phyloP scores from a whole-genome alignment of 2,113 vertebrate species.

The Dipodomys merriami region DNA sequence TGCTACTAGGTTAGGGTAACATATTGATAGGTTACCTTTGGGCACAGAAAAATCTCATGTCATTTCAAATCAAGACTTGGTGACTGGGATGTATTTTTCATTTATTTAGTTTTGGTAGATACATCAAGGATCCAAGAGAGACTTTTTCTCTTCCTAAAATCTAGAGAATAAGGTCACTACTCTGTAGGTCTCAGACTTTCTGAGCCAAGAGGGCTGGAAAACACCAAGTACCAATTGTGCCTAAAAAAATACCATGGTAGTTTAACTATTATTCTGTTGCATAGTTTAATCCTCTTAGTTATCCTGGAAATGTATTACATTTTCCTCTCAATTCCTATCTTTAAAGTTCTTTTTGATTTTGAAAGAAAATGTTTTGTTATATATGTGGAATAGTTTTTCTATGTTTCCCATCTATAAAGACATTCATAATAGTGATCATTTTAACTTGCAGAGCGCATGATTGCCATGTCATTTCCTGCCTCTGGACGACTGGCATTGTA shows the following conservation, averaged over 20 bases:
- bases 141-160: neutral
- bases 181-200: slow-evolving; percentile 21
- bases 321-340: neutral
- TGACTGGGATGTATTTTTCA: neutral
- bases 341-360: neutral
- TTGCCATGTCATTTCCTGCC: slow-evolving; percentile 99
- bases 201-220: neutral
- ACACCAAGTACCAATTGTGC: neutral
- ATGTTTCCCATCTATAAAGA: neutral
- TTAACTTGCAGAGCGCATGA: slow-evolving; percentile 90
- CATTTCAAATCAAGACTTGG: no score
- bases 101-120: neutral
- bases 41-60: no score
- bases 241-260: neutral
- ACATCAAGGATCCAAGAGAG: neutral
- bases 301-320: neutral
- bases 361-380: neutral
- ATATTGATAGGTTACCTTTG: no score
- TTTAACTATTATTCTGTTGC: neutral
- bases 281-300: slow-evolving; percentile 7
- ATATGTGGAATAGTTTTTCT: neutral
- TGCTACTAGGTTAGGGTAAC: no score
- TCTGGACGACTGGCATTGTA: slow-evolving; percentile 96
- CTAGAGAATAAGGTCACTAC: neutral
- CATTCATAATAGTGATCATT: neutral